Evolutionary conservation across 2,888 invertebrate species (phyloP).

Genomic region (Cosmia trapezina): DNA sequence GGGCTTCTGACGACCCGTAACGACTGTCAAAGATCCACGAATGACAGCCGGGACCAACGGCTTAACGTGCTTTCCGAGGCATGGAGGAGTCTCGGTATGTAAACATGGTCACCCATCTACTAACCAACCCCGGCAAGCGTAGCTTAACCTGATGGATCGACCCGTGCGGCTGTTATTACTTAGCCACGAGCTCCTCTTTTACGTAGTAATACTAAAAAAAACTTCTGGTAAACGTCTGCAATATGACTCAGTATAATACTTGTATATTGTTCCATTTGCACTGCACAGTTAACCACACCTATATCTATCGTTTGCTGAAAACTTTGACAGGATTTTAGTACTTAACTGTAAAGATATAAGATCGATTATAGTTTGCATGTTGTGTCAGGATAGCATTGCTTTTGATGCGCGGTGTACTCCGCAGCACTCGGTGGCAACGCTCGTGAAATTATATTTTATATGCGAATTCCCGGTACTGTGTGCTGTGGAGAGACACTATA

Average conservation of each 20-base stretch:
- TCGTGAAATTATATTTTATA: conserved; percentile 67
- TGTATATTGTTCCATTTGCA: conserved; percentile 63
- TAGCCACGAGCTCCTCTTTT: too few relatives aligned
- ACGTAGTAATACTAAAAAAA: conserved; percentile 29
- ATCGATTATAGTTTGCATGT: conserved; percentile 29
- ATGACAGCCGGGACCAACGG: too few relatives aligned
- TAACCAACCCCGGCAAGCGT: too few relatives aligned
- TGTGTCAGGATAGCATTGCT: conserved; percentile 39
- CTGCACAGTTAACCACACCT: conserved; percentile 56
- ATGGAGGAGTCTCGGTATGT: too few relatives aligned
- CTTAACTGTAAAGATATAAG: conserved; percentile 14
- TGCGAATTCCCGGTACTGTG: conserved; percentile 42
- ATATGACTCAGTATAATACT: conserved; percentile 37
- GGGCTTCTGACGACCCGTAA: too few relatives aligned
- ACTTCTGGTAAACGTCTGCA: conserved; percentile 54
- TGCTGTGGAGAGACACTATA: conserved; percentile 36
- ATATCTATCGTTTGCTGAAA: conserved; percentile 37
- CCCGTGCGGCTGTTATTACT: too few relatives aligned
- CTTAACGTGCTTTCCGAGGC: too few relatives aligned
- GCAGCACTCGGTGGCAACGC: conserved; percentile 53
- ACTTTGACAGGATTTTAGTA: conserved; percentile 31
- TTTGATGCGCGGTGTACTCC: conserved; percentile 58
- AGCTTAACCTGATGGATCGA: too few relatives aligned
- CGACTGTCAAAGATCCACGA: too few relatives aligned
- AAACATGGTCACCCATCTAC: too few relatives aligned